Evolutionary conservation across 2,113 vertebrate genomes (phyloP).

Genomic region (Ceuthmochares aereus): DNA sequence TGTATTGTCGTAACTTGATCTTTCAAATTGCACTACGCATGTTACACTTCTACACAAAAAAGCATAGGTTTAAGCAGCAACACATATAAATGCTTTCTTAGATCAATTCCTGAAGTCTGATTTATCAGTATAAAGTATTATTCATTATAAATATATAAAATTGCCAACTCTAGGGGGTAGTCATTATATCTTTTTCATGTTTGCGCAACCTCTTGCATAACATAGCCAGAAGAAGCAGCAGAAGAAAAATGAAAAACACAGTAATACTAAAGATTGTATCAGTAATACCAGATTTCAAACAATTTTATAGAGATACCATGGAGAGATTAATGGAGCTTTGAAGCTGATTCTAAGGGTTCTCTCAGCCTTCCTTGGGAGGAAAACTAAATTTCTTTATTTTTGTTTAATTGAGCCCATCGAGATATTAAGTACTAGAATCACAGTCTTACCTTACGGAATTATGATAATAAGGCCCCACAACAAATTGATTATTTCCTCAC

Average conservation of each 20-base stretch:
- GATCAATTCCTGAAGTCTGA: neutral
- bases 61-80: neutral
- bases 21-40: neutral
- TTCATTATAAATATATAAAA: neutral
- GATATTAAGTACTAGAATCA: conserved; percentile 52
- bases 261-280: neutral
- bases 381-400: conserved; percentile 58
- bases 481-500: conserved; percentile 63
- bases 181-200: neutral
- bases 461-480: conserved; percentile 63
- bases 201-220: neutral
- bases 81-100: neutral
- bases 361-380: neutral
- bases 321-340: conserved; percentile 16
- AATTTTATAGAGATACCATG: neutral
- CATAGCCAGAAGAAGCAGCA: neutral
- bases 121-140: neutral
- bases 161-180: conserved; percentile 2
- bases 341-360: conserved; percentile 3
- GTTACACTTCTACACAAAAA: neutral
- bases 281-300: conserved; percentile 7
- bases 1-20: neutral
- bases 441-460: conserved; percentile 49
- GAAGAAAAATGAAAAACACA: conserved; percentile 12
- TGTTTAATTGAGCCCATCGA: conserved; percentile 61